Evolutionary conservation across 2,113 vertebrate genomes (phyloP), one percentile per base, ranked within the genome.

Genomic region (Corapipo altera): DNA sequence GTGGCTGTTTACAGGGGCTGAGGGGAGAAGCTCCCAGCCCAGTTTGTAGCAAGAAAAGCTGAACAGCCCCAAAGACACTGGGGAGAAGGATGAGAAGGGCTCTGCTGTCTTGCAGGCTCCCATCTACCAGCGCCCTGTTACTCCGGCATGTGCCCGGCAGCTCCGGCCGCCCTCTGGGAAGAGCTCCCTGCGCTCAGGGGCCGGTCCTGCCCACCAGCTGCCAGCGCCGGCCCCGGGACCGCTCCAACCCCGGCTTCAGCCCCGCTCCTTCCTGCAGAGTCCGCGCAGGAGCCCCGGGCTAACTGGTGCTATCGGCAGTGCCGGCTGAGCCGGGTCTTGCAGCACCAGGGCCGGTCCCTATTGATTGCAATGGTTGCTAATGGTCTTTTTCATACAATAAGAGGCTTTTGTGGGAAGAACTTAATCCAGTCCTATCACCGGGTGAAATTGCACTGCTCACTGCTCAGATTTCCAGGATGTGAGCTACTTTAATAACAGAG

Each of bases 391-490:
- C 10, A 9, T 94, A 83, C 89, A 67, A 73, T 81, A 93, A 97
- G 95, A 94, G 93, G 96, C 95, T 97, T 96, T 97, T 97, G 97
- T 96, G 97, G 97, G 75, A 74, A 96, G 87, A 91, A 95, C 90
- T 90, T 94, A 95, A 95, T 95, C 95, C 94, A 94, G 93, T n/a
- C 41, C 61, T 66, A 62, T 54, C 13, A 7, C 43, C 9, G 93
- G 77, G 65, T 69, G 89, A 92, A 94, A 89, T n/a, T 77, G 65
- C 35, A 24, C 49, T 80, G 70, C 77, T 96, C 57, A 80, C 88
- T 61, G 43, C 76, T 88, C 49, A 30, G 88, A 33, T 88, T 91
- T 72, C 89, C 62, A 95, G 95, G 95, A 95, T n/a, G 27, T 85
- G 22, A 33, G 93, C 82, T 89, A 91, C 86, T 95, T 95, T 95